Base-by-base conservation (phyloP, 2,113 vertebrate genomes). In the Oreotrochilus melanogaster region DNA sequence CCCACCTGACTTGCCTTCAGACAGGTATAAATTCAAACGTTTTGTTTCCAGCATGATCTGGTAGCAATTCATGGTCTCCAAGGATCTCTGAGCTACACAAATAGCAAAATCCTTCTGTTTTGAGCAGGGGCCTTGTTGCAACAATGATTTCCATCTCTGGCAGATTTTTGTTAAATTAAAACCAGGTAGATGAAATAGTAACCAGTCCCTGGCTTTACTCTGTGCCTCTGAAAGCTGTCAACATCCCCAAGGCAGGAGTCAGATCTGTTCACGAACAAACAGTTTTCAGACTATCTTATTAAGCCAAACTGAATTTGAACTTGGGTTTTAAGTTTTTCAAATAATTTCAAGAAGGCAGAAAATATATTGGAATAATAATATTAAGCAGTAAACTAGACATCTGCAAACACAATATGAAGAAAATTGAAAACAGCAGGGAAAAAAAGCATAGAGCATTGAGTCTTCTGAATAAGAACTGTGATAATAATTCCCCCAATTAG, bases 401-500 rank as follows among this genome's bases (percentile, higher is more conserved):
- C 75, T 88, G 85, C 94, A 78, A 88, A 74, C 16, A 14, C 66
- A 80, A 93, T 70, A 65, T 33, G 83, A 82, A 78, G 74, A 78
- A 75, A 75, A 91, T 85, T 94, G 33, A 86, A 90, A 95, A 62
- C 62, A 80, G 27, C 61, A 86, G 54, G 50, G 27, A 50, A 80
- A 27, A 89, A 78, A 64, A 86, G 7, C 53, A 37, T 24, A 69
- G 22, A 85, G 48, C 45, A 75, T 14, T 90, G 47, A 93, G 12
- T 35, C 28, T 73, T 92, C 50, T 90, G 76, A 42, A 86, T 30
- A 76, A 60, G 70, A 89, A 66, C 23, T 67, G 15, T 15, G 64
- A 74, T 74, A 93, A 89, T 83, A 93, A 80, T 96, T 91, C 27
- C 81, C 56, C 35, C 83, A 87, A 75, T 94, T 95, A 95, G 35